A percentile compares a stretch with the other conserved stretches of the same genome.
Conservation (phyloP, 1,140 invertebrate genomes). For the Pogonognathellus flavescens region DNA sequence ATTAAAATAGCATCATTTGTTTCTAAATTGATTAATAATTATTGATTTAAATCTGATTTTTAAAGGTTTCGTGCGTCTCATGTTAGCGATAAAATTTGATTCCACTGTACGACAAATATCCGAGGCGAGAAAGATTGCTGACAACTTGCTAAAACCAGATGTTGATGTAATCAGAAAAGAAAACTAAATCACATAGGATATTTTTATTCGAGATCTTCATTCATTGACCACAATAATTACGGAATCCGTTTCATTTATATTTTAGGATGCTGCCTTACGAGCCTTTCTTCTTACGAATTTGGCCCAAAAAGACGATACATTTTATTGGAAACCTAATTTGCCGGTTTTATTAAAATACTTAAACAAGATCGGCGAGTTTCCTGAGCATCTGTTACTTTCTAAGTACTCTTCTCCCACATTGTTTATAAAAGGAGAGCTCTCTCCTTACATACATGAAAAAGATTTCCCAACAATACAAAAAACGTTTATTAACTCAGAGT, state of each 20-base stretch:
- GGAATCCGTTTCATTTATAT: background rate
- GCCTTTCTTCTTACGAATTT: slow-evolving; percentile 87
- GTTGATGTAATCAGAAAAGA: slow-evolving; percentile 72
- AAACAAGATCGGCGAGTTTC: slow-evolving; percentile 77
- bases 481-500: slow-evolving; percentile 82
- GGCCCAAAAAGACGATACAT: slow-evolving; percentile 75
- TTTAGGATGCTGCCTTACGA: slow-evolving; percentile 71
- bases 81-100: slow-evolving; percentile 15
- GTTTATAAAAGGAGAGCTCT: slow-evolving; percentile 85
- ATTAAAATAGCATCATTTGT: background rate
- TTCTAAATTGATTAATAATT: background rate
- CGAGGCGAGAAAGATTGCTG: slow-evolving; percentile 76
- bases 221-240: slow-evolving; percentile 6
- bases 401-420: slow-evolving; percentile 80
- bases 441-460: slow-evolving; percentile 80
- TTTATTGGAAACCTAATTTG: slow-evolving; percentile 83
- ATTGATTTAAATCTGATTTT: no score
- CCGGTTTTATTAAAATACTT: slow-evolving; percentile 78
- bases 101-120: slow-evolving; percentile 72
- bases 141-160: slow-evolving; percentile 72
- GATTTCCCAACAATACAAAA: slow-evolving; percentile 78
- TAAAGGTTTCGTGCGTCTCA: slow-evolving; percentile 20
- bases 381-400: slow-evolving; percentile 69
- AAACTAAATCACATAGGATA: no score
- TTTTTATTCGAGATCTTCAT: background rate